Conservation (phyloP, 2,888 invertebrate species). For the Byasa hedistus region DNA sequence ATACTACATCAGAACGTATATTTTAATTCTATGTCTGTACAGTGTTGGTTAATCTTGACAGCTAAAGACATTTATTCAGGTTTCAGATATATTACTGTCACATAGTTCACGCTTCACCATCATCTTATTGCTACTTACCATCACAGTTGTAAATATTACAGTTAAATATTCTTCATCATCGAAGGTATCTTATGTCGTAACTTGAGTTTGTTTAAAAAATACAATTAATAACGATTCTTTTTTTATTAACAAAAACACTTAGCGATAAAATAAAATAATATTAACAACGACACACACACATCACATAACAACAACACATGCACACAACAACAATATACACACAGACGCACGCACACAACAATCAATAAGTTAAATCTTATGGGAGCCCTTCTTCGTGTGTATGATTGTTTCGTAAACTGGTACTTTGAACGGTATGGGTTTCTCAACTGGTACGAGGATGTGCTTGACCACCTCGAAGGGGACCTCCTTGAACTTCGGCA, state of each 20-base stretch:
- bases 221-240: neutral
- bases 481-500: slow-evolving; percentile 84
- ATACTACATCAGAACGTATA: too few relatives aligned
- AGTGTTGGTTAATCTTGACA: too few relatives aligned
- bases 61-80: too few relatives aligned
- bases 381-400: slow-evolving; percentile 82
- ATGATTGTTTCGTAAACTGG: slow-evolving; percentile 86
- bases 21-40: too few relatives aligned
- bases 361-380: slow-evolving; percentile 52
- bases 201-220: too few relatives aligned
- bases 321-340: slow-evolving; percentile 20
- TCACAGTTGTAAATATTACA: too few relatives aligned
- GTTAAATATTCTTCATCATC: too few relatives aligned
- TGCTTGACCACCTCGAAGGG: slow-evolving; percentile 85
- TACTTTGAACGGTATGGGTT: slow-evolving; percentile 85
- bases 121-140: too few relatives aligned
- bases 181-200: too few relatives aligned
- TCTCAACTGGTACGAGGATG: slow-evolving; percentile 83
- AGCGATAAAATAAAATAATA: slow-evolving; percentile 28
- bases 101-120: too few relatives aligned
- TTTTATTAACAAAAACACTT: slow-evolving; percentile 14
- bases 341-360: slow-evolving; percentile 1
- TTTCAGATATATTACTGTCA: too few relatives aligned
- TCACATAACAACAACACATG: slow-evolving; percentile 23
- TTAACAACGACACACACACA: slow-evolving; percentile 38